phyloP scores from a whole-genome alignment of 2,113 vertebrate genomes.

The Marmota monax region DNA sequence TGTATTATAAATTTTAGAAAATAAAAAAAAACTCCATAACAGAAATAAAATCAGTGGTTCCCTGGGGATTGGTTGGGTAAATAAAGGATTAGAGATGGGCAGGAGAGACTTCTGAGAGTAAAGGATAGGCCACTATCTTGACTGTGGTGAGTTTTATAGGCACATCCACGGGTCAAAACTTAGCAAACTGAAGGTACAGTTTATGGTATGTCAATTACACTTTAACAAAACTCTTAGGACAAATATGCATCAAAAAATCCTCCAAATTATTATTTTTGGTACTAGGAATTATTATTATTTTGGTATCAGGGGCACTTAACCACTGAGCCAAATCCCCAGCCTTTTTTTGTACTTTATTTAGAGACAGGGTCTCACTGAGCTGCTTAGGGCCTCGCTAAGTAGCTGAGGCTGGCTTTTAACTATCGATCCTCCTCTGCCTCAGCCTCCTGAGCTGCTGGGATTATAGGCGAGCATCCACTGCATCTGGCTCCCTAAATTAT shows the following conservation, averaged over 20 bases:
- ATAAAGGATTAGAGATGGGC: neutral
- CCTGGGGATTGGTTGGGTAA: neutral
- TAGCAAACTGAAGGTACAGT: neutral
- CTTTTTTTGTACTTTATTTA: too few species aligned
- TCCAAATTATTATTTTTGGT: neutral
- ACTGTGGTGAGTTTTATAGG: neutral
- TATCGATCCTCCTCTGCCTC: too few species aligned
- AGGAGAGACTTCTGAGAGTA: neutral
- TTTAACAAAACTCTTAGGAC: neutral
- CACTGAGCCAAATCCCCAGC: too few species aligned
- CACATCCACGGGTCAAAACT: neutral
- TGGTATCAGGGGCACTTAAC: too few species aligned
- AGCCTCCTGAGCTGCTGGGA: too few species aligned
- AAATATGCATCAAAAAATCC: conserved; percentile 10
- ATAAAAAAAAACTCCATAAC: neutral
- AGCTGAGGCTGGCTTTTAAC: too few species aligned
- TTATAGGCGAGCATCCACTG: too few species aligned
- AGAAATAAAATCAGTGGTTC: neutral
- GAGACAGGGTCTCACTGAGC: too few species aligned
- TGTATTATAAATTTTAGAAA: conserved; percentile 51
- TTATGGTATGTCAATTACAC: conserved; percentile 1
- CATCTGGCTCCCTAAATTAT: neutral
- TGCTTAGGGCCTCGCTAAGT: too few species aligned
- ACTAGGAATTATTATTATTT: neutral
- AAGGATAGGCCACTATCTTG: neutral